phyloP scores from a whole-genome alignment of 2,888 invertebrate genomes.

The Drosophila acutilabella region DNA sequence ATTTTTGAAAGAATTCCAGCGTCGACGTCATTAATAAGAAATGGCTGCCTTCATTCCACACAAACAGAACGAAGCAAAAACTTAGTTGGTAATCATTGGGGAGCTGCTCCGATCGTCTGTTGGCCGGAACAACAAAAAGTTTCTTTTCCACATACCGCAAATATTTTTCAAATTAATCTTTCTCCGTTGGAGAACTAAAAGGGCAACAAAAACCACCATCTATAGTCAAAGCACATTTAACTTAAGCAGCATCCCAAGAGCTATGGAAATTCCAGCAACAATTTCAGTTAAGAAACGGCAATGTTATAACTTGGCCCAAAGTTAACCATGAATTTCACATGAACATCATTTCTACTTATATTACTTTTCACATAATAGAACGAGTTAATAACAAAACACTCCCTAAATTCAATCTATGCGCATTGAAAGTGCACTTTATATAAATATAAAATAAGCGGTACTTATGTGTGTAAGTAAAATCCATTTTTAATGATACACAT shows the following conservation, averaged over 20 bases:
- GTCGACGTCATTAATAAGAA: conserved; percentile 52
- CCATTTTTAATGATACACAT: too few relatives aligned
- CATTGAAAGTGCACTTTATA: too few relatives aligned
- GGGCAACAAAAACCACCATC: conserved; percentile 12
- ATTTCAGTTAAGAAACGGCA: conserved; percentile 10
- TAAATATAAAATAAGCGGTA: too few relatives aligned
- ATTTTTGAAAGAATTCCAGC: conserved; percentile 65
- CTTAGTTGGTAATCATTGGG: conserved; percentile 44
- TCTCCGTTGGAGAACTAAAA: conserved; percentile 26
- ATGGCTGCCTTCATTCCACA: conserved; percentile 30
- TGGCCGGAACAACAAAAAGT: conserved; percentile 28
- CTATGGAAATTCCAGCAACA: conserved; percentile 28
- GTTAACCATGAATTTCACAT: conserved; percentile 12
- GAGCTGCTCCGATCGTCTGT: conserved; percentile 22
- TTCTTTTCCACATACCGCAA: conserved; percentile 55
- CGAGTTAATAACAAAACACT: background rate
- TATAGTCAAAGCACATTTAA: conserved; percentile 9
- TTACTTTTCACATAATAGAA: background rate
- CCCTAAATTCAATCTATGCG: background rate
- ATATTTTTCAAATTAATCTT: conserved; percentile 61
- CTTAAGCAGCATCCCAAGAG: conserved; percentile 24
- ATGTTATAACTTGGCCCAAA: conserved; percentile 10
- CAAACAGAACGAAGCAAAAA: conserved; percentile 30
- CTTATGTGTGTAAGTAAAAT: too few relatives aligned
- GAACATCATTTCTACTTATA: background rate